Base-by-base conservation (phyloP, 2,113 vertebrate species). In the Nycticorax nycticorax region DNA sequence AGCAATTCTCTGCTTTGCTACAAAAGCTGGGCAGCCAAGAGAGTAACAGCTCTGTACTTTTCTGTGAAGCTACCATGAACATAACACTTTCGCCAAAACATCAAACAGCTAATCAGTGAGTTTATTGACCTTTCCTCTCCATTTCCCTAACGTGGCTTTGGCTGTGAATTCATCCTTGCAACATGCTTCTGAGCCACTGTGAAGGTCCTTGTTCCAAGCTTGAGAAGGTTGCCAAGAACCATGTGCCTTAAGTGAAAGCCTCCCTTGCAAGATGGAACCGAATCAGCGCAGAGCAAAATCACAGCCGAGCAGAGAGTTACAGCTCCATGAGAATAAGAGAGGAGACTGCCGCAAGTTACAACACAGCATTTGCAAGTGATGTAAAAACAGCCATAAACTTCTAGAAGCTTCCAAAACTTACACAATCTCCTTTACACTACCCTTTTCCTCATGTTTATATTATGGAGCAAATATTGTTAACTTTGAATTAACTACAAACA, bases 91-190 rank as follows among this genome's bases (percentile, higher is more conserved):
- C 67, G 66, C 68, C 88, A 92, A 63, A 74, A 71, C 66, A 76
- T 66, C 75, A 83, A 67, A 48, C 63, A 97, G 37, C 68, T 86
- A 30, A 95, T 78, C 77, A 68, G 69, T 2, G 33, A 88, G 75
- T 75, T 92, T 85, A 93, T 47, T 89, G 87, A 77, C 84, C 67
- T 94, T 87, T 74, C 84, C 79, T 94, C 85, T 81, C n/a, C 33
- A 14, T 63, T 77, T 76, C 92, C 62, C 90, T 27, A n/a, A n/a
- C 77, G 69, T 79, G 86, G 83, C 81, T 97, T 96, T 95, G 88
- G 89, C 92, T 91, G 89, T 55, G 64, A 95, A 88, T 88, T 80
- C 82, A 86, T 27, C 47, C 78, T 74, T 63, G 50, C 69, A 85
- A 82, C 62, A 62, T 0, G 2, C 57, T 88, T 77, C 59, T 48